Percentiles rank a stretch among this genome's conserved stretches.
These are phyloP conservation scores for Plebejus anna DNA, from an alignment of 2,888 invertebrate species.

Conservation along the genomic window DNA sequence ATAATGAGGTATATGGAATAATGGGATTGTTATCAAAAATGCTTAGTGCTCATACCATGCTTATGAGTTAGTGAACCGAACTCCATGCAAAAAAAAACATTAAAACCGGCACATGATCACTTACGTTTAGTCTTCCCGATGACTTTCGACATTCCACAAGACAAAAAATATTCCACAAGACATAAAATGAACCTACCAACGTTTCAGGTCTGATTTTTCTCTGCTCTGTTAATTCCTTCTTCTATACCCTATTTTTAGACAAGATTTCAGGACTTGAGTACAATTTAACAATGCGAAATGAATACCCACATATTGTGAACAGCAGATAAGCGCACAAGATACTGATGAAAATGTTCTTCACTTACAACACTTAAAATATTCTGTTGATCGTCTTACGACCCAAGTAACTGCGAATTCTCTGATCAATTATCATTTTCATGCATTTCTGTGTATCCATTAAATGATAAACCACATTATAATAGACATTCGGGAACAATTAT, in stretches of 20 bases:
- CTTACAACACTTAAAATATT: not conserved
- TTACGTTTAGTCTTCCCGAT: slow-evolving; percentile 45
- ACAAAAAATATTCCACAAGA: not conserved
- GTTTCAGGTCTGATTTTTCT: slow-evolving; percentile 7
- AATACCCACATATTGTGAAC: slow-evolving; percentile 29
- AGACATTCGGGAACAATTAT: slow-evolving; percentile 24
- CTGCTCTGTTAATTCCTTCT: slow-evolving; percentile 13
- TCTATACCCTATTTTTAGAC: slow-evolving; percentile 23
- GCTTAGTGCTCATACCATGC: not conserved
- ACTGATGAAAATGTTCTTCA: not conserved
- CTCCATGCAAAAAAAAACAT: slow-evolving; percentile 51
- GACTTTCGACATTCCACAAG: slow-evolving; percentile 21
- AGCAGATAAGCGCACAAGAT: slow-evolving; percentile 28
- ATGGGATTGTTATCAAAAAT: not conserved
- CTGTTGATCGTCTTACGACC: slow-evolving; percentile 12
- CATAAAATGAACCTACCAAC: slow-evolving; percentile 21
- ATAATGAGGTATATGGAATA: not conserved
- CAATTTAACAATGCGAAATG: slow-evolving; percentile 38
- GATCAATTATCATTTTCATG: slow-evolving; percentile 18
- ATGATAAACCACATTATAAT: slow-evolving; percentile 28
- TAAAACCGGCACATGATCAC: slow-evolving; percentile 73
- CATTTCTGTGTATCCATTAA: slow-evolving; percentile 24
- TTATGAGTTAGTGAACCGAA: slow-evolving; percentile 49
- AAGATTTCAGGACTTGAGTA: slow-evolving; percentile 6
- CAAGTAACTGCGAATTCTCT: slow-evolving; percentile 11